Base-by-base conservation (phyloP, 1,140 invertebrate genomes). In the Thaumetopoea pityocampa region DNA sequence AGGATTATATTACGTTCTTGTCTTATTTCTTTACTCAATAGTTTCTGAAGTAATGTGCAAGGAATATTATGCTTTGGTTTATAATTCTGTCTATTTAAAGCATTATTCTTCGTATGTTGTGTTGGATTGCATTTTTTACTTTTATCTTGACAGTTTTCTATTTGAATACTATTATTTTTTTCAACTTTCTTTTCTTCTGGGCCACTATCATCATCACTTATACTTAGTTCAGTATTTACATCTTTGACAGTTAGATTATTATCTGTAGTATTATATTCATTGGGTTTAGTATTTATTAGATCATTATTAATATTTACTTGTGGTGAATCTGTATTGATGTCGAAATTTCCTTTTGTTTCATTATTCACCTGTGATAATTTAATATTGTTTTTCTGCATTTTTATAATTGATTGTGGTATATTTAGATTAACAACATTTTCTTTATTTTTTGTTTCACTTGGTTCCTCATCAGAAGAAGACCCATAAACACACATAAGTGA, bases 1-100 rank as follows among this genome's bases (percentile, higher is more conserved):
- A 92, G 84, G 29, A 94, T 86, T 11, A 90, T 76, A 78, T 94
- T 94, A 46, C 93, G 78, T 81, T 94, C 93, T 53, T 92, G 89
- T 26, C 81, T 63, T 37, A 92, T 90, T 71, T 92, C 90, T 28
- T 80, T 81, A 32, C 76, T 80, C 11, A 92, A 70, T 15, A 91
- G 51, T 67, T 89, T 90, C 52, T 90, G 87, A 28, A 91, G 44
- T 51, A 88, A 47, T 52, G 87, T 71, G 38, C 82, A 59, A 46
- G 76, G 68, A 50, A 76, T 12, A 61, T 82, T 59, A 59, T 69
- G 47, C 64, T 69, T 64, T 29, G 27, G 38, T 41, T 26, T 26
- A 51, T 65, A 33, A 14, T 38, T 51, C 54, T 33, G 11, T 23
- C 6, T 55, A 45, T 47, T 46, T 4, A 49, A n/a, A n/a, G n/a